Evolutionary conservation across 2,113 vertebrate genomes (phyloP).

Genomic region (Gadus macrocephalus): DNA sequence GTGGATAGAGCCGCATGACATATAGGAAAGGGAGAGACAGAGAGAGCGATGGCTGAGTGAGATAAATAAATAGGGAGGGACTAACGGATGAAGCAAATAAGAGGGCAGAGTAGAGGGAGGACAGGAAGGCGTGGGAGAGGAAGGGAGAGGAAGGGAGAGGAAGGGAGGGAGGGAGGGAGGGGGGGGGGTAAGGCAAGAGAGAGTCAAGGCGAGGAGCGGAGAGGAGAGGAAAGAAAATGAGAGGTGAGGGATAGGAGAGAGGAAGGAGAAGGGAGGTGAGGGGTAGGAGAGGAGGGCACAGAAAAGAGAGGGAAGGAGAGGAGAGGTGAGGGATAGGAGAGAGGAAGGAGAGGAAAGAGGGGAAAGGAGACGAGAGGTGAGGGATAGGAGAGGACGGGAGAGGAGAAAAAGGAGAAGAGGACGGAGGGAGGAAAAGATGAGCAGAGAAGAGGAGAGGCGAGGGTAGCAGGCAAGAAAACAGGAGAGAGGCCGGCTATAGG

Average conservation of each 20-base stretch:
- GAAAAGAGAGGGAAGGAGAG: neutral
- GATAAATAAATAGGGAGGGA: neutral
- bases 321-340: neutral
- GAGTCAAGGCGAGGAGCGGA: too few relatives aligned
- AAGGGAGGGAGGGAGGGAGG: too few relatives aligned
- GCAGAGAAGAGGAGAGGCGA: conserved; percentile 26
- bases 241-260: too few relatives aligned
- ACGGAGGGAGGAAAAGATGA: neutral
- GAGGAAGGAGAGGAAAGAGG: neutral
- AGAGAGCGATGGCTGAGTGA: neutral
- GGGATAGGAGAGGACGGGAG: neutral
- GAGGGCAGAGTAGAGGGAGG: too few relatives aligned
- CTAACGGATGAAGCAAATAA: neutral
- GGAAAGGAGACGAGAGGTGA: neutral
- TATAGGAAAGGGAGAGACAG: too few relatives aligned
- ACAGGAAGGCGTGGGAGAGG: too few relatives aligned
- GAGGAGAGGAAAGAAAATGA: too few relatives aligned
- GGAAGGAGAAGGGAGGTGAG: neutral
- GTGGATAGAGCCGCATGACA: too few relatives aligned
- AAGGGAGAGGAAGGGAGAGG: too few relatives aligned
- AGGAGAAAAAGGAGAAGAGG: neutral
- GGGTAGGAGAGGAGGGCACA: neutral
- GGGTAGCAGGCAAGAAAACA: neutral
- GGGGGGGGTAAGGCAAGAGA: too few relatives aligned
- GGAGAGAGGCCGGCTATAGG: neutral